Conservation (phyloP, 2,888 invertebrate species). For the Drosophila longiperda region DNA sequence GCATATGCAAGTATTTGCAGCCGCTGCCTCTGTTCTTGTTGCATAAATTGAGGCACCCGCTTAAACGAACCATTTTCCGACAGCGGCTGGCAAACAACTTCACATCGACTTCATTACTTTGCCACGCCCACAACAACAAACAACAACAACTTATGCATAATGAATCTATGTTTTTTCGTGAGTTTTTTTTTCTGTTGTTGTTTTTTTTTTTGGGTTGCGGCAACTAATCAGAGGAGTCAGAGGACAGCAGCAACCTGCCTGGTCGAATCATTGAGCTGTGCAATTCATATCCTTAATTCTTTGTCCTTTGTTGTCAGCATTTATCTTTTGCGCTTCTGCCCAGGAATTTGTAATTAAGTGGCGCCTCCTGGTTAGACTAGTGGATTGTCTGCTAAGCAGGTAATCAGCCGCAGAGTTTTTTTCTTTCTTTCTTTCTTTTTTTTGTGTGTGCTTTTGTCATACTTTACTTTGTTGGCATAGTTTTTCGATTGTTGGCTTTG, state of each 20-base stretch:
- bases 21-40: slow-evolving; percentile 45
- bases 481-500: slow-evolving; percentile 36
- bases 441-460: neutral
- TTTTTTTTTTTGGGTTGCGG: slow-evolving; percentile 1
- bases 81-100: slow-evolving; percentile 12
- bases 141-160: slow-evolving; percentile 27
- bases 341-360: slow-evolving; percentile 52
- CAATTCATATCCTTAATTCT: slow-evolving; percentile 40
- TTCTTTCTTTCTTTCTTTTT: neutral
- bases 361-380: slow-evolving; percentile 27
- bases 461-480: slow-evolving; percentile 24
- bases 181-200: neutral
- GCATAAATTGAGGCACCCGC: slow-evolving; percentile 51
- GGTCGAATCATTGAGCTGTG: slow-evolving; percentile 40
- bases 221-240: slow-evolving; percentile 50
- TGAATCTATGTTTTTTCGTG: slow-evolving; percentile 25
- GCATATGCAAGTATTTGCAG: slow-evolving; percentile 67
- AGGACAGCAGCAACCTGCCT: slow-evolving; percentile 14
- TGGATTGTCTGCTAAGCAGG: slow-evolving; percentile 29
- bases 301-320: slow-evolving; percentile 27
- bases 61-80: slow-evolving; percentile 35
- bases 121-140: slow-evolving; percentile 25
- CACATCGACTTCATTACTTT: slow-evolving; percentile 34
- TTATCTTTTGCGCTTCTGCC: slow-evolving; percentile 19
- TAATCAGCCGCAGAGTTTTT: slow-evolving; percentile 37